A percentile compares a stretch with the other conserved stretches of the same genome.
Conservation (phyloP, 2,888 invertebrate species). For the Keiferia lycopersicella region DNA sequence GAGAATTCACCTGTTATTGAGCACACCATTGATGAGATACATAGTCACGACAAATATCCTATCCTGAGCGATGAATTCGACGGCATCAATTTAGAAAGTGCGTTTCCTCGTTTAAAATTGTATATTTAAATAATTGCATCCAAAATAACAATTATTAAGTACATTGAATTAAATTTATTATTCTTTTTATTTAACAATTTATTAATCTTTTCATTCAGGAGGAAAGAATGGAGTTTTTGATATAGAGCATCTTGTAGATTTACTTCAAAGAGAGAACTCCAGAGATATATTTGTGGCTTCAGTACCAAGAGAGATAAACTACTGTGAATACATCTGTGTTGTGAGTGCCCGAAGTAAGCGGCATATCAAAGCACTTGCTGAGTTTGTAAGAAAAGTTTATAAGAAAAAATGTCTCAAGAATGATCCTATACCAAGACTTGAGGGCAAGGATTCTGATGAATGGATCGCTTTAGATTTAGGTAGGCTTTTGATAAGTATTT, state of each 20-base stretch:
- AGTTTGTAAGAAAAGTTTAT: slow-evolving; percentile 88
- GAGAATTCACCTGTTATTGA: slow-evolving; percentile 85
- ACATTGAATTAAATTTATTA: too few species aligned
- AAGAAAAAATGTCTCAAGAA: slow-evolving; percentile 84
- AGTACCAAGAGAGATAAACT: slow-evolving; percentile 87
- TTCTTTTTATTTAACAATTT: too few species aligned
- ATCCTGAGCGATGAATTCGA: slow-evolving; percentile 82
- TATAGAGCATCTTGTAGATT: slow-evolving; percentile 89
- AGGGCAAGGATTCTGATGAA: slow-evolving; percentile 87
- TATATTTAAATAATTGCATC: too few species aligned
- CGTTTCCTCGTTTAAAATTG: slow-evolving; percentile 45
- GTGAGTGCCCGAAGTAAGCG: slow-evolving; percentile 87
- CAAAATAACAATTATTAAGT: too few species aligned
- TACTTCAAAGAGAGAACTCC: slow-evolving; percentile 89
- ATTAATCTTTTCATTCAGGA: slow-evolving; percentile 76
- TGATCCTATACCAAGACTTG: slow-evolving; percentile 88
- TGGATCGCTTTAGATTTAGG: slow-evolving; percentile 97
- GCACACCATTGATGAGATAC: slow-evolving; percentile 86
- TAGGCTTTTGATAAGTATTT: slow-evolving; percentile 47
- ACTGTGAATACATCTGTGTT: slow-evolving; percentile 92
- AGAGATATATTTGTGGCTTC: slow-evolving; percentile 90
- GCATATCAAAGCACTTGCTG: slow-evolving; percentile 88
- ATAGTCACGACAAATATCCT: slow-evolving; percentile 53
- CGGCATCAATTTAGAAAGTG: slow-evolving; percentile 82
- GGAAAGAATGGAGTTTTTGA: slow-evolving; percentile 93